Evolutionary conservation across 2,113 vertebrate genomes (phyloP), one percentile per base, ranked within the genome.

Genomic region (Lepisosteus osseus): DNA sequence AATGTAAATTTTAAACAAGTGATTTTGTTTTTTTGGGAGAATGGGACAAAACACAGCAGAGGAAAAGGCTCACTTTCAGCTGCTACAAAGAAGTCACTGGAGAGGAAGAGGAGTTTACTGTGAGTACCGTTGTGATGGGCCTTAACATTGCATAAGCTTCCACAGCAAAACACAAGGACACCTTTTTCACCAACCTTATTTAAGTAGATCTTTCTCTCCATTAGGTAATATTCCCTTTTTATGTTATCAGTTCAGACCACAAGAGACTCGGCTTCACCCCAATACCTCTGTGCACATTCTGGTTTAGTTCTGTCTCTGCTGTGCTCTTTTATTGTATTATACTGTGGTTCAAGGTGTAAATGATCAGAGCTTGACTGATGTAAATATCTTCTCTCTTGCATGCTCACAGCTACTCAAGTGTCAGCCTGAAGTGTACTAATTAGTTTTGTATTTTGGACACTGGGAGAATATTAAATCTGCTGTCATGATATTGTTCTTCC

Each of bases 1-100:
- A 1, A 29, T 29, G 29, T 29, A 29, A 13, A 42, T 7, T 17
- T 44, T 42, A 7, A 41, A 65, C 2, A 3, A 3, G 8, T 78
- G 15, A 59, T 6, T 80, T 42, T 68, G 1, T 12, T 17, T 71
- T 47, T 82, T 54, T 72, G 91, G 91, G 76, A 70, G 43, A 80
- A 68, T 57, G 81, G 71, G 4, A 4, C 72, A 29, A 13, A 61
- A 0, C 66, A 0, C 4, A 14, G 63, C 54, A 71, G 67, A 77
- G 45, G 74, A 51, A 83, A 74, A 74, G 74, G 69, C 12, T 82
- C 61, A 57, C 79, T 90, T 68, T 90, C 90, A 40, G 83, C 84
- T 61, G 88, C 85, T 15, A 92, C 90, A 41, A 86, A 85, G 15
- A 92, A 89, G 66, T 78, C 86, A 0, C 76, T 91, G 73, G 82